Conservation (phyloP, 2,888 invertebrate genomes). For the Scaptomyza flava region DNA sequence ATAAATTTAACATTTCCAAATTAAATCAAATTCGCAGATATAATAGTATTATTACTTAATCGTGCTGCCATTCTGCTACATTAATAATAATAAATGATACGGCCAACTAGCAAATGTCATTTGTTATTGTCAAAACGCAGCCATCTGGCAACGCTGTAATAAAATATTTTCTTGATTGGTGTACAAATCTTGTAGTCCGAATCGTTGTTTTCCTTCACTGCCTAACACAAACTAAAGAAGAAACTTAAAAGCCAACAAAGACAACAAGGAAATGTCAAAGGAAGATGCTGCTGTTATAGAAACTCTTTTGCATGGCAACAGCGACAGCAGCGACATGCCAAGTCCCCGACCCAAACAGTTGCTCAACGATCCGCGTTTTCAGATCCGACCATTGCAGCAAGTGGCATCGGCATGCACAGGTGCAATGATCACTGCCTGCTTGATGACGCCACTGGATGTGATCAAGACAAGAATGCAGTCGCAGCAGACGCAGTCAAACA, state of each 20-base stretch:
- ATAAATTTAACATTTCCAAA: conserved; percentile 1
- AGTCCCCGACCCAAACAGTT: conserved; percentile 20
- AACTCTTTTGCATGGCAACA: neutral
- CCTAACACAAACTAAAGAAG: conserved; percentile 5
- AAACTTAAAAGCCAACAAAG: conserved; percentile 8
- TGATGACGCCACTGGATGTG: conserved; percentile 99
- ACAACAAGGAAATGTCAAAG: conserved; percentile 42
- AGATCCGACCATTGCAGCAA: conserved; percentile 85
- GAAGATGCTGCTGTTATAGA: conserved; percentile 8
- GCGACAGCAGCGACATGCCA: neutral
- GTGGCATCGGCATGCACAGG: conserved; percentile 87
- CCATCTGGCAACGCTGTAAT: conserved; percentile 31
- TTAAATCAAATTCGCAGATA: neutral
- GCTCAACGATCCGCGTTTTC: conserved; percentile 89
- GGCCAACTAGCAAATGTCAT: conserved; percentile 18
- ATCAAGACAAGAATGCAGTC: conserved; percentile 98
- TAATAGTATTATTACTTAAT: neutral
- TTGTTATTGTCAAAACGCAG: conserved; percentile 10
- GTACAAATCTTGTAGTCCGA: conserved; percentile 10
- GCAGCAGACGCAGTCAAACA: conserved; percentile 94
- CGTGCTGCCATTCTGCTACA: neutral
- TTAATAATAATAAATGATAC: neutral
- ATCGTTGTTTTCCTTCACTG: conserved; percentile 17
- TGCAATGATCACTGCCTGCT: conserved; percentile 93
- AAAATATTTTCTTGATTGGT: conserved; percentile 2